Evolutionary conservation across 2,797 vertebrate genomes (phyloP).

Genomic region (Premnoplex brunnescens): DNA sequence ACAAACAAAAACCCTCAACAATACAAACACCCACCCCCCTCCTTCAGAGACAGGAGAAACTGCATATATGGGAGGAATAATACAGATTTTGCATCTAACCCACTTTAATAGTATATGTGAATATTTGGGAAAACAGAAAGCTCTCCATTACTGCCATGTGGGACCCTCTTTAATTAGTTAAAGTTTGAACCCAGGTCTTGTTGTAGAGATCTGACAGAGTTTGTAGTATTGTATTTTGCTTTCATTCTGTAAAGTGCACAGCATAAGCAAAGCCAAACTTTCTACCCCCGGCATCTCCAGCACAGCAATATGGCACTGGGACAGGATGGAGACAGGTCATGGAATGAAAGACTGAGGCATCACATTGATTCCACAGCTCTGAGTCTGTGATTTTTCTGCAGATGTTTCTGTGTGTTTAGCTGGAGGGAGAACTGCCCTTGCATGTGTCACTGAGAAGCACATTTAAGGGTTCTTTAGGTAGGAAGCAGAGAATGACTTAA

Average conservation of each 20-base stretch:
- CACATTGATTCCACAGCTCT: neutral
- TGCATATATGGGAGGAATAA: neutral
- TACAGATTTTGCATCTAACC: neutral
- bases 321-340: neutral
- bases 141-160: neutral
- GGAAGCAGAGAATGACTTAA: neutral
- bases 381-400: neutral
- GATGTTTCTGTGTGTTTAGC: neutral
- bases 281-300: neutral
- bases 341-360: neutral
- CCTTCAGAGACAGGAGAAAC: neutral
- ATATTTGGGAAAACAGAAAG: neutral
- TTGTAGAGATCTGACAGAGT: neutral
- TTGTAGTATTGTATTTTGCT: neutral
- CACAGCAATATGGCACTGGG: accelerated
- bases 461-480: neutral
- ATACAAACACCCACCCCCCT: neutral
- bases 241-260: neutral
- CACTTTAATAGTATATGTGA: neutral
- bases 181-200: accelerated
- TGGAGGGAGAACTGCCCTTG: neutral
- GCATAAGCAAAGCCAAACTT: neutral
- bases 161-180: neutral
- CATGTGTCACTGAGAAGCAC: neutral
- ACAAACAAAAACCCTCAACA: neutral